These are phyloP conservation scores for Heptranchias perlo DNA, from an alignment of 2,113 vertebrate genomes.

Conservation along the genomic window DNA sequence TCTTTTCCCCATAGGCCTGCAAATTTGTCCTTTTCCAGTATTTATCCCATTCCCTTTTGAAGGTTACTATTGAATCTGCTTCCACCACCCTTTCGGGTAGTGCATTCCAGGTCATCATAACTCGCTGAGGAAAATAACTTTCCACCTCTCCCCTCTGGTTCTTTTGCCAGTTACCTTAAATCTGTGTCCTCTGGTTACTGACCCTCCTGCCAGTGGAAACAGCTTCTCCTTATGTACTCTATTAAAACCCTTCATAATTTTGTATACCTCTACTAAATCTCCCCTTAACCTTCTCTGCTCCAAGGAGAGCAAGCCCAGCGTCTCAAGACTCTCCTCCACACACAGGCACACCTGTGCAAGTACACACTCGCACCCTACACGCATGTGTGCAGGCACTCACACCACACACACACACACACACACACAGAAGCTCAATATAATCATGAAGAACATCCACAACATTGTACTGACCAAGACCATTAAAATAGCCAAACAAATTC, in stretches of 20 bases:
- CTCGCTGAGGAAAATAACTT: neutral
- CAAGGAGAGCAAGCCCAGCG: too few species aligned
- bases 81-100: neutral
- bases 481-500: too few species aligned
- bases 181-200: neutral
- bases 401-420: too few species aligned
- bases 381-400: too few species aligned
- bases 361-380: too few species aligned
- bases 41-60: neutral
- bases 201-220: neutral
- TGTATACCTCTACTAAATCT: neutral
- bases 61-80: neutral
- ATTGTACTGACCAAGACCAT: too few species aligned
- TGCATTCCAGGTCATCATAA: neutral
- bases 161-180: neutral
- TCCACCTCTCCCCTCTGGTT: neutral
- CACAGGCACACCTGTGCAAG: too few species aligned
- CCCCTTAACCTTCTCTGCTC: too few species aligned
- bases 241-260: neutral
- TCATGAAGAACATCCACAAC: too few species aligned
- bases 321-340: neutral
- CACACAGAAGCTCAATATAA: too few species aligned
- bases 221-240: neutral
- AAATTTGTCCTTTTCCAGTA: neutral
- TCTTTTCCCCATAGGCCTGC: neutral